Conservation (phyloP, 2,888 invertebrate genomes). For the Pardosa pseudoannulata region DNA sequence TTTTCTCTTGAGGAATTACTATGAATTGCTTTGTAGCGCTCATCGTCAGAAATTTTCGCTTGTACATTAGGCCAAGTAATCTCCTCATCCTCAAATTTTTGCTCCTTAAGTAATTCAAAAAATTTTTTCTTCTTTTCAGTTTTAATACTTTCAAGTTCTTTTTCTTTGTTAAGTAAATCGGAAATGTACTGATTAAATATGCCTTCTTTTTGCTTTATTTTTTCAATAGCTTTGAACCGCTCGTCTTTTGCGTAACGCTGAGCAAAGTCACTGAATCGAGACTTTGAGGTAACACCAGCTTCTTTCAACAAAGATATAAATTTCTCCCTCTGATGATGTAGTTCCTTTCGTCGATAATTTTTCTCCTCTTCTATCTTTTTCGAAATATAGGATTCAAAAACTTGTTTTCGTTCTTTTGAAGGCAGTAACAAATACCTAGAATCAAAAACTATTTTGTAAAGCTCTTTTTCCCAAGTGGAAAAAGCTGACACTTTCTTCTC, state of each 20-base stretch:
- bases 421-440: conserved; percentile 95
- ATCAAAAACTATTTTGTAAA: conserved; percentile 99
- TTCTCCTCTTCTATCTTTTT: conserved; percentile 89
- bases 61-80: conserved; percentile 35
- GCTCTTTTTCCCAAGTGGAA: conserved; percentile 99
- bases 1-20: not conserved
- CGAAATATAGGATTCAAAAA: conserved; percentile 88
- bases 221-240: conserved; percentile 39
- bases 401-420: conserved; percentile 93
- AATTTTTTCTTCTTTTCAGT: not conserved
- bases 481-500: conserved; percentile 99
- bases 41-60: conserved; percentile 12
- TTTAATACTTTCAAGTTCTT: not conserved
- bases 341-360: conserved; percentile 92
- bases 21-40: conserved; percentile 24
- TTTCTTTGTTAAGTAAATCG: not conserved
- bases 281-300: conserved; percentile 17
- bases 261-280: conserved; percentile 29
- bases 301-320: conserved; percentile 24
- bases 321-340: conserved; percentile 79
- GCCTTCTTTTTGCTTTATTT: conserved; percentile 20
- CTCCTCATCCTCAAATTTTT: not conserved
- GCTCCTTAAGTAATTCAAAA: conserved; percentile 35
- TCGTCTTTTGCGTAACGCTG: conserved; percentile 17
- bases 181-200: conserved; percentile 18